Evolutionary conservation across 2,888 invertebrate species (phyloP), one percentile per base, ranked within the genome.

Genomic region (Gordius sp.): DNA sequence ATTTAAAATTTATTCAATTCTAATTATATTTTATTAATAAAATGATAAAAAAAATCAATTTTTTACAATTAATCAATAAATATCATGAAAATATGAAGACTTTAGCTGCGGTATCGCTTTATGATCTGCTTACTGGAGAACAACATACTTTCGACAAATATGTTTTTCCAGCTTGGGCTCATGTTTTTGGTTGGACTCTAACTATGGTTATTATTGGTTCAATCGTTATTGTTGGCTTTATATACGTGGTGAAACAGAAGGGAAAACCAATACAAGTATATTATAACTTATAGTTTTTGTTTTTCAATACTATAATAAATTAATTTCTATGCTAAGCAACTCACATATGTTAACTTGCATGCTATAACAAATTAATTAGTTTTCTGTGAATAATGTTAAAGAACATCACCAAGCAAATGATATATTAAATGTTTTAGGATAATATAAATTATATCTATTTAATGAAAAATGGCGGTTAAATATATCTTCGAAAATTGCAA

Each of bases 141-240:
- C n/a, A 8, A 47, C 47, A 47, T 20, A 47, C 8, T 18, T 20
- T 47, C 4, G 47, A 47, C 20, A 47, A 47, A 4, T 47, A 47
- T 23, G 20, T 13, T 47, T 47, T n/a, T 20, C 47, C 47, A 23
- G 23, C n/a, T 4, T 47, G 47, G 47, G 47, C 47, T 23, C 47
- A 47, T 47, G 20, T 4, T 47, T 47, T 47, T 47, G 47, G 47
- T 8, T 47, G 47, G 47, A 47, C 47, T 4, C 8, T 47, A 20
- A 47, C 47, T 4, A n/a, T 20, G 4, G 4, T 8, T 23, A 47
- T 47, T 20, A 18, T 47, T 4, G 47, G n/a, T 47, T 23, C 8
- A 47, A 47, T 47, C 4, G 4, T 47, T 20, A 47, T 47, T n/a
- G 47, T 47, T 8, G 47, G 47, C 4, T n/a, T 8, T 23, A 20